Evolutionary conservation across 1,140 invertebrate genomes (phyloP).

Genomic region (Pogonus chalceus): DNA sequence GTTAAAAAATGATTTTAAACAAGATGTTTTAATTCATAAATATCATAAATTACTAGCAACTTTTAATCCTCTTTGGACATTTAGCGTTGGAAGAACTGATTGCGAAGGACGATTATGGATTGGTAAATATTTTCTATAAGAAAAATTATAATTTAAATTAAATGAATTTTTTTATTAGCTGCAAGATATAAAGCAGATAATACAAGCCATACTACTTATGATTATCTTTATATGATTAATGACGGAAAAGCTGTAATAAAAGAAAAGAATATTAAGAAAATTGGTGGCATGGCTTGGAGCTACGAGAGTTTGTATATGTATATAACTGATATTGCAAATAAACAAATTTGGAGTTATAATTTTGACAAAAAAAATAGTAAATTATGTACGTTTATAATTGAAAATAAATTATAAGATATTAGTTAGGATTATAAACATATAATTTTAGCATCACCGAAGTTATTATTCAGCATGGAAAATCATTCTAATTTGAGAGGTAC

Average conservation of each 20-base stretch:
- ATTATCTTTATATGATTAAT: neutral
- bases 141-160: no score
- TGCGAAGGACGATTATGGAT: neutral
- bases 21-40: neutral
- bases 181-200: no score
- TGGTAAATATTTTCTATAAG: neutral
- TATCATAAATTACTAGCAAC: neutral
- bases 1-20: neutral
- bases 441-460: no score
- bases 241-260: neutral
- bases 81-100: neutral
- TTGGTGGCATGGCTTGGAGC: neutral
- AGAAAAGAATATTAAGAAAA: neutral
- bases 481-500: no score
- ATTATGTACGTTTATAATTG: no score
- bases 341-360: no score
- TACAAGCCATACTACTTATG: no score
- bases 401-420: no score
- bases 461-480: no score
- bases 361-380: no score
- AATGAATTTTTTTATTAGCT: no score
- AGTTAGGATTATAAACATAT: no score
- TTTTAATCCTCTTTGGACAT: neutral
- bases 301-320: neutral
- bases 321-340: neutral